phyloP scores from a whole-genome alignment of 2,888 invertebrate genomes.

The Omphaloscelis lunosa region DNA sequence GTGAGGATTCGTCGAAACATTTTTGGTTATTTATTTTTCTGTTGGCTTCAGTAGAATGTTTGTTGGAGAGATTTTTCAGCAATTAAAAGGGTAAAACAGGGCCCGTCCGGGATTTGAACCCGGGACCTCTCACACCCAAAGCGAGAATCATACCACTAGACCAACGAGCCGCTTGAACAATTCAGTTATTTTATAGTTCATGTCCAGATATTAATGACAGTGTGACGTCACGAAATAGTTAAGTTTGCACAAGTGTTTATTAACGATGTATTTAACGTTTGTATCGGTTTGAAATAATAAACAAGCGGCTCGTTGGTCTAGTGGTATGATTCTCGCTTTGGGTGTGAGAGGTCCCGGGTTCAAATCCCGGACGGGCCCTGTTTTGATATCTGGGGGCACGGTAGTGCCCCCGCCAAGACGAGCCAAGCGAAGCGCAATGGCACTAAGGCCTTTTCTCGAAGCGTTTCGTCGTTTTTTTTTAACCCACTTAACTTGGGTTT shows the following conservation, averaged over 20 bases:
- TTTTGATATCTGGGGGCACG: conserved; percentile 8
- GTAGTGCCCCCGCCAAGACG: too few relatives aligned
- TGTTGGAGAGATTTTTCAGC: neutral
- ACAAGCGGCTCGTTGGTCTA: conserved; percentile 35
- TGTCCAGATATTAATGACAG: neutral
- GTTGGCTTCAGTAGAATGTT: neutral
- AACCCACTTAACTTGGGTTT: too few relatives aligned
- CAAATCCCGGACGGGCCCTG: conserved; percentile 8
- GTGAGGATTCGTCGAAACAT: conserved; percentile 21
- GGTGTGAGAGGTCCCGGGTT: conserved; percentile 25
- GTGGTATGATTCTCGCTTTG: conserved; percentile 39
- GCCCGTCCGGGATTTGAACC: conserved; percentile 91
- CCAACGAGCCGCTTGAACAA: conserved; percentile 7
- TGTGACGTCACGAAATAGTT: conserved; percentile 25
- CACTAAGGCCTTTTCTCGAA: too few relatives aligned
- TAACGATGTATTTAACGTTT: neutral
- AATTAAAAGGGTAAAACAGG: conserved; percentile 72
- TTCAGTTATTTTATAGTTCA: neutral
- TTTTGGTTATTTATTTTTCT: conserved; percentile 28
- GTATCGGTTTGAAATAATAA: neutral
- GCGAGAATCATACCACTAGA: conserved; percentile 90
- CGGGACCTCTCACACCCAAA: conserved; percentile 90
- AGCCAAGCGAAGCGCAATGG: too few relatives aligned
- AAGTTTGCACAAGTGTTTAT: conserved; percentile 22
- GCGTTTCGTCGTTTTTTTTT: too few relatives aligned